These are phyloP conservation scores for Pyrrhosoma nymphula DNA, from an alignment of 2,888 invertebrate species.

Conservation along the genomic window DNA sequence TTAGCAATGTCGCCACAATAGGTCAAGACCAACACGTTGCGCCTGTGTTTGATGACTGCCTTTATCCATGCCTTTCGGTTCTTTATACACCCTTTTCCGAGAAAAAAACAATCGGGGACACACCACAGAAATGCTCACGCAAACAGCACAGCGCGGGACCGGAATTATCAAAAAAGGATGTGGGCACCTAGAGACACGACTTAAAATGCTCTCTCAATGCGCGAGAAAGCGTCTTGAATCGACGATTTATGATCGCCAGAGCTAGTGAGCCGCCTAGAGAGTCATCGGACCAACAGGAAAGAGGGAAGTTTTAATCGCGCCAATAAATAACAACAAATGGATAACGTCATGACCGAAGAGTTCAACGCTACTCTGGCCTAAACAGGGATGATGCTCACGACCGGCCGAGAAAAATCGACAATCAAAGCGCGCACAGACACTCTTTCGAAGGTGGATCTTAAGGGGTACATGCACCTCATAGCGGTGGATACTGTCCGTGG, in stretches of 20 bases:
- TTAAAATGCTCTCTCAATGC: background rate
- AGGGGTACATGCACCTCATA: background rate
- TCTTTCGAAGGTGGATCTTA: background rate
- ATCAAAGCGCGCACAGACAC: background rate
- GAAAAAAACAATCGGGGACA: background rate
- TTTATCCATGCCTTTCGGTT: background rate
- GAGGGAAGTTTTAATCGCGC: background rate
- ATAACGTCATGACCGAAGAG: background rate
- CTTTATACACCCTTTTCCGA: background rate
- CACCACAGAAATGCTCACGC: background rate
- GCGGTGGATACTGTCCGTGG: background rate
- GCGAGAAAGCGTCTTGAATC: conserved; percentile 10
- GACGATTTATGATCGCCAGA: background rate
- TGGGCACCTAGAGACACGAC: background rate
- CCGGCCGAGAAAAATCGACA: background rate
- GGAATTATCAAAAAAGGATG: background rate
- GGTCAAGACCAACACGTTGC: background rate
- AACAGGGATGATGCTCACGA: background rate
- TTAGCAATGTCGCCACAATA: background rate
- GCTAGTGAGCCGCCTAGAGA: background rate
- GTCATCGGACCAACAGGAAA: background rate
- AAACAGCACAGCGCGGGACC: background rate
- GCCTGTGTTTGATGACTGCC: background rate
- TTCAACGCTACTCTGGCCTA: background rate
- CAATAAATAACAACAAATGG: conserved; percentile 9